Percentiles rank a stretch among this genome's conserved stretches.
These are phyloP conservation scores for Vespertilio murinus DNA, from an alignment of 2,797 vertebrate species.

Conservation along the genomic window DNA sequence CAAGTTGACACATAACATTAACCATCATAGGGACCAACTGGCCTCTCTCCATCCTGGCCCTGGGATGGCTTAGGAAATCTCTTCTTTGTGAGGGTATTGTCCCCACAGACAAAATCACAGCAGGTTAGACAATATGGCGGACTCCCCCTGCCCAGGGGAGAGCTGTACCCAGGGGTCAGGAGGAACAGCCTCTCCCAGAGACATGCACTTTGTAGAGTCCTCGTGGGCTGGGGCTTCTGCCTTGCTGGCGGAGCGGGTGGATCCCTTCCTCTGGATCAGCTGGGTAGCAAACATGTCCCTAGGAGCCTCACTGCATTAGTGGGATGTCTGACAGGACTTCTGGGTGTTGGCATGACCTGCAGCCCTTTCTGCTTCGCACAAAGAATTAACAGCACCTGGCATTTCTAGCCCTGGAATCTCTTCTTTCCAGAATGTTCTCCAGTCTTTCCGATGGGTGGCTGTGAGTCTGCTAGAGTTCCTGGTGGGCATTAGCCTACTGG, in stretches of 20 bases:
- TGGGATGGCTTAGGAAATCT: neutral
- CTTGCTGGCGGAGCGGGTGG: neutral
- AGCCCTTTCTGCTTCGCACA: neutral
- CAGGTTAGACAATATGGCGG: neutral
- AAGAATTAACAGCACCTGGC: neutral
- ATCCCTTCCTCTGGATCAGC: neutral
- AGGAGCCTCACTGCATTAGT: neutral
- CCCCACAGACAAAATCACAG: neutral
- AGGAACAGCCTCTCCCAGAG: neutral
- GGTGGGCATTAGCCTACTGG: neutral
- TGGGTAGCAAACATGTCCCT: neutral
- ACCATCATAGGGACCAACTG: neutral
- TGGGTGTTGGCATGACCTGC: neutral
- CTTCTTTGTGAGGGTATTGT: neutral
- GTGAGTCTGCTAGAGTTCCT: neutral
- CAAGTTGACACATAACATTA: neutral
- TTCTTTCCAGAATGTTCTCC: slow-evolving; percentile 21
- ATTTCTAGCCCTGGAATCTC: neutral
- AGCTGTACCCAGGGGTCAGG: neutral
- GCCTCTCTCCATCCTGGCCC: neutral
- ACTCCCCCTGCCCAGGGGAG: neutral
- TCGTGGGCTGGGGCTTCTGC: neutral
- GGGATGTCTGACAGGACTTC: neutral
- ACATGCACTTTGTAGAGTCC: neutral
- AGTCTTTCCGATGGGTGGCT: neutral